phyloP scores from a whole-genome alignment of 2,113 vertebrate species.

The Sinocyclocheilus maitianheensis region DNA sequence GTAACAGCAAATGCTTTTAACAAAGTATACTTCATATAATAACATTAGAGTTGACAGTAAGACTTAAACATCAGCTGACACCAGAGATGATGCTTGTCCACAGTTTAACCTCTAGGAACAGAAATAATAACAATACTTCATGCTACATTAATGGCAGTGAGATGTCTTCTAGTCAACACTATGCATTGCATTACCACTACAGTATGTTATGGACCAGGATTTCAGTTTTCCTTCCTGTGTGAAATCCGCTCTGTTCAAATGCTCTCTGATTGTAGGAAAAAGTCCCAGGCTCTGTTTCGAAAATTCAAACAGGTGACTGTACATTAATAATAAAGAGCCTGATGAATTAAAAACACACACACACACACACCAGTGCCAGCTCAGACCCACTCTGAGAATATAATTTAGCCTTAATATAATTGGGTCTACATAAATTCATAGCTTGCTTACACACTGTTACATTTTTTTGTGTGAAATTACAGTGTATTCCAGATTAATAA shows the following conservation, averaged over 20 bases:
- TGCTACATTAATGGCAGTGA: not conserved
- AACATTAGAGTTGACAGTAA: too few relatives aligned
- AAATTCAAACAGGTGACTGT: not conserved
- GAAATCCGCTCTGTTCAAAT: not conserved
- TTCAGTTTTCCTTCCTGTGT: not conserved
- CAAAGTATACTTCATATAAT: too few relatives aligned
- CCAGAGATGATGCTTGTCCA: too few relatives aligned
- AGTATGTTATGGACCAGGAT: too few relatives aligned
- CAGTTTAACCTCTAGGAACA: not conserved
- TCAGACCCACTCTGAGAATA: not conserved
- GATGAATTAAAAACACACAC: not conserved
- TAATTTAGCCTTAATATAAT: not conserved
- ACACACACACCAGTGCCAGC: too few relatives aligned
- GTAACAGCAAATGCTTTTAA: too few relatives aligned
- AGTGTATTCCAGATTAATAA: too few relatives aligned
- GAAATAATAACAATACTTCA: not conserved
- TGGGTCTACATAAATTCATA: too few relatives aligned
- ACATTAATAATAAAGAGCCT: not conserved
- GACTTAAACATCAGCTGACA: too few relatives aligned
- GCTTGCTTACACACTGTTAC: too few relatives aligned
- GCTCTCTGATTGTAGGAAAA: not conserved
- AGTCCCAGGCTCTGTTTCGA: not conserved
- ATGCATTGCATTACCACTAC: not conserved
- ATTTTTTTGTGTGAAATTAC: too few relatives aligned
- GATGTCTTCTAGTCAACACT: not conserved